These are phyloP conservation scores for Pelecanoides urinatrix DNA, from an alignment of 2,113 vertebrate genomes.

Conservation along the genomic window DNA sequence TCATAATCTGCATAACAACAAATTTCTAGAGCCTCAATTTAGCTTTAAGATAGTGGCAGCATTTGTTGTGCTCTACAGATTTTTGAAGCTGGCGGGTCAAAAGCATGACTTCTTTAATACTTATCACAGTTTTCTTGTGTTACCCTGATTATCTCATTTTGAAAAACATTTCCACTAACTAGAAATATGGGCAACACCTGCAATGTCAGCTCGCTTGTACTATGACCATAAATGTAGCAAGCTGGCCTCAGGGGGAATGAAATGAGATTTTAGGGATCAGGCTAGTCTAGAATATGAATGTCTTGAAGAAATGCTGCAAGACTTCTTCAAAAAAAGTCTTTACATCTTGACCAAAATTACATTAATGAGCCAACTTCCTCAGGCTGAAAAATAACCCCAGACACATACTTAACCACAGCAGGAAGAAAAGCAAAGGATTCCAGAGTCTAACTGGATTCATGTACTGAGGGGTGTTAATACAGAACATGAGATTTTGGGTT, in stretches of 20 bases:
- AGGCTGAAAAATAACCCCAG: neutral
- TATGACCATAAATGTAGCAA: neutral
- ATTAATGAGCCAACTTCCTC: neutral
- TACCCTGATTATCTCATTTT: neutral
- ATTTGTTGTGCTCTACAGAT: neutral
- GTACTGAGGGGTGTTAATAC: neutral
- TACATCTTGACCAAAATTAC: neutral
- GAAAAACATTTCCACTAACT: neutral
- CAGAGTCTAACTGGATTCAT: neutral
- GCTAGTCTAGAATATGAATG: neutral
- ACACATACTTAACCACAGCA: neutral
- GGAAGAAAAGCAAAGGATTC: neutral
- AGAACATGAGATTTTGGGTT: neutral
- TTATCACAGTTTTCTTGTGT: neutral
- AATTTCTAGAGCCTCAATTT: neutral
- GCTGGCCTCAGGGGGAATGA: neutral
- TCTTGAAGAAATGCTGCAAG: neutral
- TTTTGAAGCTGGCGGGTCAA: neutral
- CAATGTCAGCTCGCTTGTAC: neutral
- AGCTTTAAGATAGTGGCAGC: neutral
- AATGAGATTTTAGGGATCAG: neutral
- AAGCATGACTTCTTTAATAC: neutral
- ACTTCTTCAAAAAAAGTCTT: neutral
- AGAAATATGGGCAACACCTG: neutral
- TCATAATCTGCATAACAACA: neutral